Conservation (phyloP, 2,888 invertebrate genomes). For the Pandemis heparana region DNA sequence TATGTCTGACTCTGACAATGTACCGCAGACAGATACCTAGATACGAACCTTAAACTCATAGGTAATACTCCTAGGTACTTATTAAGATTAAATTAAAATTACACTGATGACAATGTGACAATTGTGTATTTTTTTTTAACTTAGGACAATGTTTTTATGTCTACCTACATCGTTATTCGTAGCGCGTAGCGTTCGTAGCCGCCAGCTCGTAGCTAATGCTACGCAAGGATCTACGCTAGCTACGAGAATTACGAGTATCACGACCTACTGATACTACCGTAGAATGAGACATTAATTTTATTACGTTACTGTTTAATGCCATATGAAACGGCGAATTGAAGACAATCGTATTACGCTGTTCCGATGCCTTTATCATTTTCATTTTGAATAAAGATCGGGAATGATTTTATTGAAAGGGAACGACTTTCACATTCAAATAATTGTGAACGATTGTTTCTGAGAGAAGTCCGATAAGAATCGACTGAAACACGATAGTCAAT, state of each 20-base stretch:
- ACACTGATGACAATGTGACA: neutral
- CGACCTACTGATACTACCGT: conserved; percentile 12
- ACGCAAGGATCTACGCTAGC: conserved; percentile 28
- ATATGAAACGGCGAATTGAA: conserved; percentile 7
- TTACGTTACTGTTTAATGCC: conserved; percentile 18
- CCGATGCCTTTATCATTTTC: conserved; percentile 6
- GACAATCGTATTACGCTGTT: conserved; percentile 11
- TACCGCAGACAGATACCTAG: no score
- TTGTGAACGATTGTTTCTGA: neutral
- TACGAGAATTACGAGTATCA: conserved; percentile 30
- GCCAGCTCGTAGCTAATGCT: conserved; percentile 32
- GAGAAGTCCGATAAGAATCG: neutral
- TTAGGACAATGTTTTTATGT: neutral
- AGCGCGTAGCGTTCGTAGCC: conserved; percentile 23
- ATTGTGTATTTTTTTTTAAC: neutral
- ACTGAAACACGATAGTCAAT: neutral
- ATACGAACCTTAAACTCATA: no score
- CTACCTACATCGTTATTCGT: conserved; percentile 7
- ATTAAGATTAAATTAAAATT: no score
- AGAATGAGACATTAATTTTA: conserved; percentile 24
- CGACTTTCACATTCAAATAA: neutral
- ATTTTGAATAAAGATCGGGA: neutral
- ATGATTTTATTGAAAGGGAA: neutral
- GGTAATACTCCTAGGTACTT: no score
- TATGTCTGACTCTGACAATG: no score